Percentiles rank a stretch among this genome's conserved stretches.
Conservation (phyloP, 2,113 vertebrate genomes). For the Menura novaehollandiae region DNA sequence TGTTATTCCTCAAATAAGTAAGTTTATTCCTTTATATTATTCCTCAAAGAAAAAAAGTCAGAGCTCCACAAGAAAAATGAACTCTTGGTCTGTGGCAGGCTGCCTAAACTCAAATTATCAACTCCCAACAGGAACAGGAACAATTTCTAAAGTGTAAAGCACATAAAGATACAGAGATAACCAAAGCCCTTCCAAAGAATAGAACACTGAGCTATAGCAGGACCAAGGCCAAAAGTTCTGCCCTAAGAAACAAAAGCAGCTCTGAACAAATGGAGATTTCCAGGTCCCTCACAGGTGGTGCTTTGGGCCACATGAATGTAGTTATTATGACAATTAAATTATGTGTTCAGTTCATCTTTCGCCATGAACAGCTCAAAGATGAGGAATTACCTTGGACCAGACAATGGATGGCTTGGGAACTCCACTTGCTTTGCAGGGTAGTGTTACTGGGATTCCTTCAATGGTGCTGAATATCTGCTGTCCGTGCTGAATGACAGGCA, state of each 20-base stretch:
- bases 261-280: not conserved
- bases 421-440: conserved; percentile 88
- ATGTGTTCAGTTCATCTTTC: not conserved
- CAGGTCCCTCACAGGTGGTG: not conserved
- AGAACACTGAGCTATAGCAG: not conserved
- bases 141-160: not conserved
- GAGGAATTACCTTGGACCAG: conserved; percentile 88
- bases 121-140: not conserved
- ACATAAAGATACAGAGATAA: not conserved
- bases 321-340: not conserved
- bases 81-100: not conserved
- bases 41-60: not conserved
- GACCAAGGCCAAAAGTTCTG: not conserved
- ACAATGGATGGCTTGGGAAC: conserved; percentile 84
- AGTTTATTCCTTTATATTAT: not conserved
- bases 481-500: conserved; percentile 90
- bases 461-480: conserved; percentile 95
- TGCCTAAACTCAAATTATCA: not conserved
- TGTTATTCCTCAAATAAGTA: not conserved
- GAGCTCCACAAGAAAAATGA: not conserved
- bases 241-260: not conserved
- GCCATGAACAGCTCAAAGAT: not conserved
- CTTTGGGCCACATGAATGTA: not conserved
- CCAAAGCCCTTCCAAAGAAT: not conserved
- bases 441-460: conserved; percentile 82